Percentiles rank a stretch among this genome's conserved stretches.
Evolutionary conservation across 2,888 invertebrate genomes (phyloP).

Genomic region (Cyclophora punctaria): DNA sequence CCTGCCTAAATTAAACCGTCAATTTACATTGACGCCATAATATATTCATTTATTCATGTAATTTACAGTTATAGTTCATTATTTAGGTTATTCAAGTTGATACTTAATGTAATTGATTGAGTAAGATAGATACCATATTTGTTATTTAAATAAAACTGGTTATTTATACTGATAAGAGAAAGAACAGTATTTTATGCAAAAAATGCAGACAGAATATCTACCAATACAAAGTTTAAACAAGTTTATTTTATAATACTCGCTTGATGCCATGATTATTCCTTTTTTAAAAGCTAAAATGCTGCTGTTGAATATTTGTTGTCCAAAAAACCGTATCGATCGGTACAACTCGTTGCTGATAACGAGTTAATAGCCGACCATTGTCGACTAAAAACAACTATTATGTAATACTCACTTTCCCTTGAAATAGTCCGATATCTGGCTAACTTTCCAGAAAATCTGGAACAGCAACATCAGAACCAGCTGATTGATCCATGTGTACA

Average conservation of each 20-base stretch:
- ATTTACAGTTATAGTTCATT: no score
- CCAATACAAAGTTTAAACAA: background rate
- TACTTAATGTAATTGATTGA: no score
- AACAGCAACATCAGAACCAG: slow-evolving; percentile 63
- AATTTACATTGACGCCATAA: no score
- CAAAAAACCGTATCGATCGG: background rate
- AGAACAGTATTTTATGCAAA: background rate
- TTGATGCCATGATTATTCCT: background rate
- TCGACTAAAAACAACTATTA: slow-evolving; percentile 1
- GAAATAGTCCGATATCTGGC: slow-evolving; percentile 65
- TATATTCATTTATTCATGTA: no score
- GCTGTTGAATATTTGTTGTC: background rate
- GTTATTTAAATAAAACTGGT: no score
- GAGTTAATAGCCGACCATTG: no score
- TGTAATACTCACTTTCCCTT: slow-evolving; percentile 57
- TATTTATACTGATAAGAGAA: no score
- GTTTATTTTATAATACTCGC: background rate
- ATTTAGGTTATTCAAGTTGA: no score
- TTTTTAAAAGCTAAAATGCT: background rate
- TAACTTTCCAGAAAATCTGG: slow-evolving; percentile 70
- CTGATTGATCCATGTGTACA: slow-evolving; percentile 68
- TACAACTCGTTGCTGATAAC: no score
- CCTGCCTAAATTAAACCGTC: no score
- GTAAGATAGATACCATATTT: no score
- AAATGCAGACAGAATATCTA: background rate